Base-by-base conservation (phyloP, 2,797 vertebrate species). In the Coregonus ussuriensis region DNA sequence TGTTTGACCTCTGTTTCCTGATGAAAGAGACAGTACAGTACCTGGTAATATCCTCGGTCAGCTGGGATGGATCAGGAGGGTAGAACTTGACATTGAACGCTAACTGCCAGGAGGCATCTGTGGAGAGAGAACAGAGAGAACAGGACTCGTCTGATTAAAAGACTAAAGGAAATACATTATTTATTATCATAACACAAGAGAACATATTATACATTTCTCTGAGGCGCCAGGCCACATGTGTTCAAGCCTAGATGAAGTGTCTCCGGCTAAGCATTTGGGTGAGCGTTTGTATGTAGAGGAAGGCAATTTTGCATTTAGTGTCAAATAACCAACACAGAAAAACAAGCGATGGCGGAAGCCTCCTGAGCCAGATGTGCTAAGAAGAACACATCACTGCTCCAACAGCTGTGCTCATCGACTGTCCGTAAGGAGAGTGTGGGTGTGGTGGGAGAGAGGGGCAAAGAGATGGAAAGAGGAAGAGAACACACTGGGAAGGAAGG, bases 1-100 rank as follows among this genome's bases (percentile, higher is more conserved):
- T 59, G n/a, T n/a, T 59, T 21, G n/a, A 59, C 56, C 56, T 9
- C 5, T n/a, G 56, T 18, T 59, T 18, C 16, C 16, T 56, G 16
- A n/a, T 56, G 53, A 56, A 56, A 18, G 0, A 9, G 41, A 47
- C 2, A 47, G 53, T 18, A 56, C 53, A 56, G 14, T 95, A 99
- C 98, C 98, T 97, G 86, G 98, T 99, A 81, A 99, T 96, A 89
- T 99, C 98, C 91, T 99, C 98, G n/a, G 94, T 96, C 87, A 99
- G 82, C 76, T 97, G 96, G 31, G 97, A 97, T 4, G 98, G 98
- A 89, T 99, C 98, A 1, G 98, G 97, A 75, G 98, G 98, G 91
- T 99, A 99, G 93, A 99, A 99, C 90, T 99, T 99, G 89, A 99
- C 98, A 72, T 95, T 96, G 90, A 99, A 99, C 15, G 93, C 89